phyloP scores from a whole-genome alignment of 2,888 invertebrate genomes.

The Dione juno region DNA sequence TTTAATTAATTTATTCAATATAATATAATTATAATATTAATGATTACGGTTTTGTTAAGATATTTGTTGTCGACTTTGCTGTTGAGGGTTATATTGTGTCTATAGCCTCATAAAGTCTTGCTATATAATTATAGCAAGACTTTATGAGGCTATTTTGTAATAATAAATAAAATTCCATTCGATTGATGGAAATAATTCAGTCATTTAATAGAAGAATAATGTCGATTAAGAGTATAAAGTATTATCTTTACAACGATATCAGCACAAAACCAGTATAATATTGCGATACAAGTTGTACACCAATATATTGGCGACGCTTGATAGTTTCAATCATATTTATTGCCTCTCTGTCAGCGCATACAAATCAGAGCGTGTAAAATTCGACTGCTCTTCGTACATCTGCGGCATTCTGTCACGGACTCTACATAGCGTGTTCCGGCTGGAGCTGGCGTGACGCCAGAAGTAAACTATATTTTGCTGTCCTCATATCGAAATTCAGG shows the following conservation, averaged over 20 bases:
- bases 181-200: too few relatives aligned
- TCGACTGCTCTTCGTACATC: constrained; percentile 11
- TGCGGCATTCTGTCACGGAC: constrained; percentile 21
- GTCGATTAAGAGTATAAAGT: not conserved
- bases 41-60: not conserved
- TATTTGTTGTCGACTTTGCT: not conserved
- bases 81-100: not conserved
- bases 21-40: not conserved
- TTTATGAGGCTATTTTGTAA: too few relatives aligned
- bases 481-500: constrained; percentile 23
- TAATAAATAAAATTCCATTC: too few relatives aligned
- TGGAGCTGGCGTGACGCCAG: constrained; percentile 36
- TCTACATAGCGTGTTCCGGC: constrained; percentile 1
- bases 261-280: not conserved
- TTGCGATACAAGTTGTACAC: not conserved
- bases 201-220: too few relatives aligned
- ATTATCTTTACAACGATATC: not conserved
- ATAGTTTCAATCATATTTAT: constrained; percentile 17
- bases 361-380: constrained; percentile 18
- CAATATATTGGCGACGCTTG: not conserved
- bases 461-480: constrained; percentile 5
- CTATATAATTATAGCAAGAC: too few relatives aligned
- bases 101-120: too few relatives aligned
- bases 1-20: constrained; percentile 17
- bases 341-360: constrained; percentile 6